Base-by-base conservation (phyloP, 2,797 vertebrate species). In the Molossus alvarezi region DNA sequence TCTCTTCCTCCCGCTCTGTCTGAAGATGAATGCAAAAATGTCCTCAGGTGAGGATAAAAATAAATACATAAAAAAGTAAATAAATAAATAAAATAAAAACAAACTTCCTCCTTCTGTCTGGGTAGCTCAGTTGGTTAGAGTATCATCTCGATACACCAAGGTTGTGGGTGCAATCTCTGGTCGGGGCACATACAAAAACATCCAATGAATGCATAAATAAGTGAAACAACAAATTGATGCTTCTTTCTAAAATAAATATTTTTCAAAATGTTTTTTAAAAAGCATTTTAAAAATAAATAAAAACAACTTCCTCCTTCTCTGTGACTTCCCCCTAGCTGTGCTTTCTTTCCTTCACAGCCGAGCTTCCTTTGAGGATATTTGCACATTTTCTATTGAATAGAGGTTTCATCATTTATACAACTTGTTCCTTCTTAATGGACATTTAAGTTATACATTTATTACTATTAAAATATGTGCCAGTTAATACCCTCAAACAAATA, bases 401-500 rank as follows among this genome's bases (percentile, higher is more conserved):
- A 55, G 4, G n/a, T 80, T 55, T 58, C n/a, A 53, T 41, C 4
- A 84, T 77, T 85, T 67, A 90, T 14, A 3, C 8, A 79, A 91
- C 17, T 27, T 58, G 11, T 79, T 89, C 37, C 18, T 69, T 85
- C 29, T 60, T 77, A 82, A 23, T 64, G 53, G 57, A 64, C 18
- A 82, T 75, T 84, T 67, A 72, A 14, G 25, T 83, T 91, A 62
- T 48, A 29, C 88, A 84, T n/a, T 76, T 62, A 45, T 62, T 67
- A 53, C 13, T 53, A 77, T 86, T 33, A 84, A 76, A 95, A 89
- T 85, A 10, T 27, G 58, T 81, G 45, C 73, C 27, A 64, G 18
- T 84, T 84, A 81, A 55, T 21, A 87, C 87, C 55, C 72, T 84
- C 37, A 9, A 92, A 82, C 21, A 91, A 65, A 37, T 87, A 75